Percentiles rank a stretch among this genome's conserved stretches.
Conservation (phyloP, 1,140 invertebrate species). For the Archegozetes longisetosus region DNA sequence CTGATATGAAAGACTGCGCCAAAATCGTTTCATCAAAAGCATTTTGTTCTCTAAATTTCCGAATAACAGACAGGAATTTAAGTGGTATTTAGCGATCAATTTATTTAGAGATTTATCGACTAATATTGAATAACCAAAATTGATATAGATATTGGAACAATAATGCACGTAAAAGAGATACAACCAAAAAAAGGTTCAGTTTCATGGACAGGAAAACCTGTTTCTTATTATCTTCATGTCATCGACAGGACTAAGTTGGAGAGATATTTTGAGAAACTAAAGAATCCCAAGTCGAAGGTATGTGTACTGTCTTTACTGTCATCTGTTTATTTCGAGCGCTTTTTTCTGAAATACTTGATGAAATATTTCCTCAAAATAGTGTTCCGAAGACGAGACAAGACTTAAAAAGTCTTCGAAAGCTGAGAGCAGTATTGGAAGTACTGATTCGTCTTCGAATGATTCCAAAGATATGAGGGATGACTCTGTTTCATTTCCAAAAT, state of each 20-base stretch:
- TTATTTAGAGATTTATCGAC: no score
- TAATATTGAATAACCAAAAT: no score
- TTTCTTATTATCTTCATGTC: slow-evolving; percentile 92
- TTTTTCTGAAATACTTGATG: neutral
- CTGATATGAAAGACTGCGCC: slow-evolving; percentile 85
- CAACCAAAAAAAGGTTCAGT: slow-evolving; percentile 79
- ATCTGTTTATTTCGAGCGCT: neutral
- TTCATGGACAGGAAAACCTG: slow-evolving; percentile 94
- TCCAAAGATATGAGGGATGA: slow-evolving; percentile 21
- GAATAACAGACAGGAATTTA: slow-evolving; percentile 79
- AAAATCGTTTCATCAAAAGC: slow-evolving; percentile 96
- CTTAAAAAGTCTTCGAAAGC: slow-evolving; percentile 27
- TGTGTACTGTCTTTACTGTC: slow-evolving; percentile 25
- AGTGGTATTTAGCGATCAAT: slow-evolving; percentile 46
- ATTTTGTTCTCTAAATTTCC: slow-evolving; percentile 92
- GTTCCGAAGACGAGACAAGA: slow-evolving; percentile 24
- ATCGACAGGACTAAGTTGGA: slow-evolving; percentile 92
- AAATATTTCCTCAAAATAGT: neutral
- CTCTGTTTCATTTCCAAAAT: neutral
- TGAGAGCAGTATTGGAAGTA: slow-evolving; percentile 24
- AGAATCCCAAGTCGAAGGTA: slow-evolving; percentile 59
- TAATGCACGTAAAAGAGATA: slow-evolving; percentile 94
- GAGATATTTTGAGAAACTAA: slow-evolving; percentile 73
- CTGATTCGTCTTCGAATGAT: slow-evolving; percentile 28
- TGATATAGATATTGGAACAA: slow-evolving; percentile 86